A percentile compares a stretch with the other conserved stretches of the same genome.
Conservation (phyloP, 2,888 invertebrate species). For the Drosophila glabriapex region DNA sequence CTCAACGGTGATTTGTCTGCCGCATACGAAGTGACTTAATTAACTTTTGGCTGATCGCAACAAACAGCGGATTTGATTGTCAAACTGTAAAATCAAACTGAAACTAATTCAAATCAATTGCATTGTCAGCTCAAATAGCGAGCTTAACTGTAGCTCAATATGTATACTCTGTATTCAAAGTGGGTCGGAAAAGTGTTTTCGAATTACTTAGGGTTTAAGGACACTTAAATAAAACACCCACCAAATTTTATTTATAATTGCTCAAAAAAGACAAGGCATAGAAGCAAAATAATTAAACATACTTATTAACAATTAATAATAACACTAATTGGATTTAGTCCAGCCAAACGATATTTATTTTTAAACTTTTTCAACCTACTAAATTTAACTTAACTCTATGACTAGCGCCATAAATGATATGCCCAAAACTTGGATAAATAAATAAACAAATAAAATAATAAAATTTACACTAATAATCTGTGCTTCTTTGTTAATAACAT, state of each 20-base stretch:
- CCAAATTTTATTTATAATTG: background rate
- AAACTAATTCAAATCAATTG: constrained; percentile 35
- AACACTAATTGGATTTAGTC: background rate
- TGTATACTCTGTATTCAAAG: background rate
- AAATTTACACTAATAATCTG: background rate
- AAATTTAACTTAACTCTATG: background rate
- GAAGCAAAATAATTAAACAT: background rate
- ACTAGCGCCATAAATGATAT: background rate
- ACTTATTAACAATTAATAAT: background rate
- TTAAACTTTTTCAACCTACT: background rate
- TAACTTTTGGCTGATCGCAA: constrained; percentile 47
- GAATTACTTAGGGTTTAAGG: background rate
- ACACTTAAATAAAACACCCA: background rate
- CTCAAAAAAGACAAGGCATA: background rate
- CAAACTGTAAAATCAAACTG: constrained; percentile 25
- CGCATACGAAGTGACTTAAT: constrained; percentile 44
- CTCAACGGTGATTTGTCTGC: constrained; percentile 37
- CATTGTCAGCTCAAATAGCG: constrained; percentile 27
- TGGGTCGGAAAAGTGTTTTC: background rate
- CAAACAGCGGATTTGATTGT: constrained; percentile 25
- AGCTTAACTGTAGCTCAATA: constrained; percentile 1
- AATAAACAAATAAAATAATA: background rate
- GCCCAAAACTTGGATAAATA: background rate
- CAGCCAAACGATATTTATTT: background rate
- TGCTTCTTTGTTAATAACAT: background rate